Conservation (phyloP, 2,113 vertebrate genomes). For the Vulpes vulpes region DNA sequence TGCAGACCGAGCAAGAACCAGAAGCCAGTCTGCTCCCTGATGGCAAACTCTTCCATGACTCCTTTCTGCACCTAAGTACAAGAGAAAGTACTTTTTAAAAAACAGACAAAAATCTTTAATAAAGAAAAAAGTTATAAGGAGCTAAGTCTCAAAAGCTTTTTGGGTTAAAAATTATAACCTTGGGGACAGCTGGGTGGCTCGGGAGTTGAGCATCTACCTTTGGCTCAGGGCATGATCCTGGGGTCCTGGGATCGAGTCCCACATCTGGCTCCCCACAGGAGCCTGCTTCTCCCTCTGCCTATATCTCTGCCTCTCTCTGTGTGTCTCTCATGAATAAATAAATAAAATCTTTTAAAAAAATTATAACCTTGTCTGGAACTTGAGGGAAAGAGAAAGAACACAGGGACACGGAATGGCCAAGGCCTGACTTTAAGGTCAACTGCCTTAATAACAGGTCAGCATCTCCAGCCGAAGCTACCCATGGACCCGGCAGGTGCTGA, state of each 20-base stretch:
- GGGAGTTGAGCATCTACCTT: no score
- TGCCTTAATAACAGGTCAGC: rapidly evolving
- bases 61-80: neutral
- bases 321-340: no score
- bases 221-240: no score
- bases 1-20: neutral
- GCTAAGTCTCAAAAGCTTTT: conserved; percentile 41
- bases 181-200: neutral
- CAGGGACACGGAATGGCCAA: rapidly evolving
- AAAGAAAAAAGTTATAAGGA: neutral
- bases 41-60: neutral
- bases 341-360: neutral
- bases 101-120: neutral
- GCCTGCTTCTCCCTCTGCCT: no score
- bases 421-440: neutral
- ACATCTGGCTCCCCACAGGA: no score
- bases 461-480: rapidly evolving
- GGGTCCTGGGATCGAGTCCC: no score
- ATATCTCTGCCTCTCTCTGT: no score
- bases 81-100: neutral
- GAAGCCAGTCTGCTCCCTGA: neutral
- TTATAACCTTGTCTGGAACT: neutral
- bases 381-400: neutral
- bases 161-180: conserved; percentile 37
- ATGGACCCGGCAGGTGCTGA: rapidly evolving